Conservation (phyloP, 1,140 invertebrate genomes). For the Brachionus angularis region DNA sequence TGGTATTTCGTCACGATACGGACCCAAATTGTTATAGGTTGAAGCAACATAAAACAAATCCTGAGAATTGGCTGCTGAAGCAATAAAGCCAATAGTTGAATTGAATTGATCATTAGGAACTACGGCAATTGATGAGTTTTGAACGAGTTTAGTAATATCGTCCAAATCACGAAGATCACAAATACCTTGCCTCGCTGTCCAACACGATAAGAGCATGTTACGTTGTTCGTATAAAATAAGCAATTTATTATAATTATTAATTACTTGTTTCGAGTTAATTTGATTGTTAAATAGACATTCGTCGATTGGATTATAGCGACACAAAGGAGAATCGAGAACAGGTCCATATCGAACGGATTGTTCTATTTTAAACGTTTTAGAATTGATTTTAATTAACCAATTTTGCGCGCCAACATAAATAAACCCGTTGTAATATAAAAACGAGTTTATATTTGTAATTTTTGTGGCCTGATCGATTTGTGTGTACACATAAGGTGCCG, state of each 20-base stretch:
- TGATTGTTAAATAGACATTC: neutral
- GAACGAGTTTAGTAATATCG: neutral
- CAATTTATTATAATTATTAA: constrained; percentile 35
- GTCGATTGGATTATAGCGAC: constrained; percentile 13
- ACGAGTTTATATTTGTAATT: neutral
- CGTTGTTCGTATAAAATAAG: neutral
- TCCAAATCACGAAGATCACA: constrained; percentile 29
- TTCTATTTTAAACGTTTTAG: constrained; percentile 3
- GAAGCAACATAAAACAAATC: constrained; percentile 7
- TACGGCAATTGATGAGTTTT: neutral
- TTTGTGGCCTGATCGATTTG: neutral
- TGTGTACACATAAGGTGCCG: neutral
- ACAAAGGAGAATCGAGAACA: constrained; percentile 7
- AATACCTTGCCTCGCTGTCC: constrained; percentile 1
- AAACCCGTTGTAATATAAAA: neutral
- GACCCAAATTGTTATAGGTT: constrained; percentile 11
- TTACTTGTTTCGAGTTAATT: neutral
- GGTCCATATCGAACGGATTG: constrained; percentile 32
- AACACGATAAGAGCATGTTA: neutral
- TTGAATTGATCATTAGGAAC: constrained; percentile 8
- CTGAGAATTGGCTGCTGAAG: constrained; percentile 17
- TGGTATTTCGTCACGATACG: constrained; percentile 15
- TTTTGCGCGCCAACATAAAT: constrained; percentile 14
- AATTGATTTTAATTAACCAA: constrained; percentile 29
- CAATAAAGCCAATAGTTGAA: constrained; percentile 16